Evolutionary conservation across 2,113 vertebrate genomes (phyloP).

Genomic region (Gasterosteus aculeatus): DNA sequence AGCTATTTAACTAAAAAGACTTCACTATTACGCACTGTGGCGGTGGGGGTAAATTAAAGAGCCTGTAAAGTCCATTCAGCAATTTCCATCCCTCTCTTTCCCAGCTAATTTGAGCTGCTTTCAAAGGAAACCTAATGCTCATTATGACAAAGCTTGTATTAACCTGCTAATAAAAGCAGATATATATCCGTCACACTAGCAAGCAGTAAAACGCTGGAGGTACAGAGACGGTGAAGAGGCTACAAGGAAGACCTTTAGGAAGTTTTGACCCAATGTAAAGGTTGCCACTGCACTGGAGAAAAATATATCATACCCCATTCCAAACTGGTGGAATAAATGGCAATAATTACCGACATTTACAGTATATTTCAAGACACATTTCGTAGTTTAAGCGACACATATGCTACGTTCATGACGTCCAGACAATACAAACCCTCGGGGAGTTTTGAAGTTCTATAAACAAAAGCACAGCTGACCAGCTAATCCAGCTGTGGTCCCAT

Average conservation of each 20-base stretch:
- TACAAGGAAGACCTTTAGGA: slow-evolving; percentile 36
- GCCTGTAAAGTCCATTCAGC: slow-evolving; percentile 61
- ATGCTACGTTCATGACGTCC: slow-evolving; percentile 26
- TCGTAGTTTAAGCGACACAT: not conserved
- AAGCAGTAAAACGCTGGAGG: slow-evolving; percentile 64
- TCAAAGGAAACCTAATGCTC: slow-evolving; percentile 72
- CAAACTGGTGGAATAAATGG: not conserved
- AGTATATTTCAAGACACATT: not conserved
- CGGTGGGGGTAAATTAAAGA: slow-evolving; percentile 35
- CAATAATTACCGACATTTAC: not conserved
- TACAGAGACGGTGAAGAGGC: slow-evolving; percentile 40
- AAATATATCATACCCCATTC: not conserved
- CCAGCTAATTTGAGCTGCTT: slow-evolving; percentile 63
- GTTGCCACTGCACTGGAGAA: not conserved
- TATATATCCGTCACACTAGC: slow-evolving; percentile 66
- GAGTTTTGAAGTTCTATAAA: slow-evolving; percentile 54
- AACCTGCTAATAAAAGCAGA: slow-evolving; percentile 69
- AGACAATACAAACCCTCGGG: slow-evolving; percentile 58
- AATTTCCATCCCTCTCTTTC: slow-evolving; percentile 51
- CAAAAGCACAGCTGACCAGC: slow-evolving; percentile 64
- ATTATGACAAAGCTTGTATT: slow-evolving; percentile 66
- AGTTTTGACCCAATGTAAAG: slow-evolving; percentile 19
- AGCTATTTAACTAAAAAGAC: slow-evolving; percentile 66
- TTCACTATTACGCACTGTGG: slow-evolving; percentile 56
- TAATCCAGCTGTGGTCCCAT: slow-evolving; percentile 76